Evolutionary conservation across 1,140 invertebrate genomes (phyloP), one percentile per base, ranked within the genome.

Genomic region (Nephotettix cincticeps): DNA sequence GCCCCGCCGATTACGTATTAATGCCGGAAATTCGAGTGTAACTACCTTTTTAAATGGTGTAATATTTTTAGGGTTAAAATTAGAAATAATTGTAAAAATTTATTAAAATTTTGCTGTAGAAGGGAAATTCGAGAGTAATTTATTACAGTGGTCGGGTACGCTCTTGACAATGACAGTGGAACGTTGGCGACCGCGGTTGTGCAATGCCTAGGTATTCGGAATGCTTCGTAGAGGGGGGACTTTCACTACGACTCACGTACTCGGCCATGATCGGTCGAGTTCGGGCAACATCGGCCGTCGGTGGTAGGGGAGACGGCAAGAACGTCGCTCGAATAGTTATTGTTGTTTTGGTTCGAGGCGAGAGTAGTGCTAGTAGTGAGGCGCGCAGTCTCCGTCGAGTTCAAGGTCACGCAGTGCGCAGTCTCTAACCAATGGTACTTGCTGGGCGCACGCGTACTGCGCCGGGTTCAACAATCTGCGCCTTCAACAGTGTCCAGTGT

Each of bases 171-270:
- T 61, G 56, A 27, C 25, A 27, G 56, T 1, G 56, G 9, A 21
- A 19, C 51, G 9, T 61, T 27, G 4, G 23, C 4, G 19, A 4
- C 21, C n/a, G 56, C n/a, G n/a, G 19, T 67, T 67, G 64, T 67
- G 64, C 64, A 67, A 67, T 67, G 64, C 2, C 25, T 3, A 67
- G 64, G 64, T 45, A 67, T 67, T 28, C 27, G 61, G 61, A 21
- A 21, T 58, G 54, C 13, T 19, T 14, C n/a, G 32, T 32, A 45
- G 23, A 40, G 1, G 64, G 64, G 64, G 64, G 64, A 67, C 64
- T 67, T 67, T 67, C 64, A 67, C 73, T 75, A 73, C 70, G 72
- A n/a, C n/a, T n/a, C n/a, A 74, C 71, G 70, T 29, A 14, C 28
- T 61, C 56, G 30, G 30, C 29, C 47, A 23, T 32, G 6, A 19